Percentiles rank a stretch among this genome's conserved stretches.
These are phyloP conservation scores for Hyppa rectilinea DNA, from an alignment of 2,888 invertebrate genomes.

Conservation along the genomic window DNA sequence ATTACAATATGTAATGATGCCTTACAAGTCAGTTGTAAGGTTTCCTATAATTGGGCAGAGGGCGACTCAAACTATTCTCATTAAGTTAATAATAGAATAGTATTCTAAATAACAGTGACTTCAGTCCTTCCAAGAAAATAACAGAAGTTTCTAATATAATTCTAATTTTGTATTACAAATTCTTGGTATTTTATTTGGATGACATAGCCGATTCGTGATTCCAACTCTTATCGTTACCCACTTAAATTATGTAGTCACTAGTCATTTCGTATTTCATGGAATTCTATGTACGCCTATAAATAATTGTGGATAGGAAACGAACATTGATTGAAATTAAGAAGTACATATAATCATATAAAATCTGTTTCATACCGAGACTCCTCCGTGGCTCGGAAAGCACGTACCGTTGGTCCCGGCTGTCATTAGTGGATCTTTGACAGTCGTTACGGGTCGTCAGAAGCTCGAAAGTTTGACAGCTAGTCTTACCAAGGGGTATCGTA, in stretches of 20 bases:
- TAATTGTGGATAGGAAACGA: no score
- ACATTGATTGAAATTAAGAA: no score
- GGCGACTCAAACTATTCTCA: slow-evolving; percentile 27
- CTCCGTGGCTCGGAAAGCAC: no score
- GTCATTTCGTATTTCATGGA: neutral
- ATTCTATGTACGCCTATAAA: neutral
- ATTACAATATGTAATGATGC: slow-evolving; percentile 54
- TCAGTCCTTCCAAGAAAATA: slow-evolving; percentile 13
- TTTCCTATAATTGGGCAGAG: slow-evolving; percentile 57
- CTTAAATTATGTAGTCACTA: neutral
- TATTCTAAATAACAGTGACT: slow-evolving; percentile 32
- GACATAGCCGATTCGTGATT: slow-evolving; percentile 14
- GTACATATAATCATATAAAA: no score
- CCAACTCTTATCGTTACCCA: neutral
- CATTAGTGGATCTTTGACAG: no score
- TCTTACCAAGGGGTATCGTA: no score
- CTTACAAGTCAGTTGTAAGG: slow-evolving; percentile 54
- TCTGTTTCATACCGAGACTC: no score
- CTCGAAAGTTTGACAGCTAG: no score
- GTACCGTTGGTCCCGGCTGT: no score
- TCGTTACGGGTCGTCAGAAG: no score
- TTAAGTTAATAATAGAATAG: slow-evolving; percentile 9
- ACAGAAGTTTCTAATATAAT: neutral
- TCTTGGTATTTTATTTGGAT: slow-evolving; percentile 33
- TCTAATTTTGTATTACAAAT: slow-evolving; percentile 6